Base-by-base conservation (phyloP, 1,140 invertebrate genomes). In the Physella acuta region DNA sequence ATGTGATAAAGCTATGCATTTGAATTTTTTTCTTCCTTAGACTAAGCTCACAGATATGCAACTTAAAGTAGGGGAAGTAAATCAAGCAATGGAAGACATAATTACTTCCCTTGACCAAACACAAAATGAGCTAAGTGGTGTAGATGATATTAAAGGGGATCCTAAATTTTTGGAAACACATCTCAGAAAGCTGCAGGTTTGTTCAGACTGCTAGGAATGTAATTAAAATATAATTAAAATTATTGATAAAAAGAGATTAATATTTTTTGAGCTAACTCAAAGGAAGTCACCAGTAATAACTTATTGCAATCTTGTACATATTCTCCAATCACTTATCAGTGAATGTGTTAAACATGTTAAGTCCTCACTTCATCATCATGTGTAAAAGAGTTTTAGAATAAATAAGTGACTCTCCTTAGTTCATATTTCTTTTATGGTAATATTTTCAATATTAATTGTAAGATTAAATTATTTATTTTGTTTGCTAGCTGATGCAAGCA, bases 91-190 rank as follows among this genome's bases (percentile, higher is more conserved):
- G 31, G 90, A 93, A 75, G 96, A 98, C 81, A 87, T 98, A 4
- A 86, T 98, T 8, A 90, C 92, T 20, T 71, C 74, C 1, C 69
- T 85, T n/a, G 74, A 81, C 33, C 73, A 76, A 20, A 71, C 73
- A 3, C 78, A 84, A 62, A 52, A 72, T n/a, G 79, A 81, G 30
- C 61, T 84, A 0, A 70, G 78, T 26, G 91, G 93, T 37, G 85
- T 98, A 11, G 93, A 91, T 79, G 92, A 94, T 36, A 92, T 95
- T 3, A 90, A 90, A 63, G 92, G 91, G 0, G 93, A 94, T 86
- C 92, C 94, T 2, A 94, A 97, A 85, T 90, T 96, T 58, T 89
- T 99, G 37, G 97, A 99, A 86, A 92, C 98, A n/a, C 95, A 98
- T 81, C 85, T 99, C 56, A 95, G 95, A 39, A 99, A 98, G 85